Evolutionary conservation across 2,113 vertebrate species (phyloP), one percentile per base, ranked within the genome.

Genomic region (Paramormyrops kingsleyae): DNA sequence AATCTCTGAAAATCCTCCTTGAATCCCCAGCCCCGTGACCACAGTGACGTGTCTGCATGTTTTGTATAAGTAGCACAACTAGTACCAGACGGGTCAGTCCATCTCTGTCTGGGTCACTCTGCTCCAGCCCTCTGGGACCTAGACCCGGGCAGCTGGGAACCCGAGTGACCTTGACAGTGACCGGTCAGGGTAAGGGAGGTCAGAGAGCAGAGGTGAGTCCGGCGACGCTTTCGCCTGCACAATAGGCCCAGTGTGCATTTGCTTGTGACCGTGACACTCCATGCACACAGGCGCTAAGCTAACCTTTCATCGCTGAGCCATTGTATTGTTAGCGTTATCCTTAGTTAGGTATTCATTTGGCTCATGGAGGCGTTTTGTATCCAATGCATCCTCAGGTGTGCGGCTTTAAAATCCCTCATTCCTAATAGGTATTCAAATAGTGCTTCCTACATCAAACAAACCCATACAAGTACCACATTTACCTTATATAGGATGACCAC

Each of bases 81-180:
- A 39, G 66, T 15, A 52, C 21, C 47, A 49, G 44, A 84, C 83
- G 31, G 74, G 70, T 53, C 35, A 83, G 77, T 84, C 50, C 24
- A 6, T 83, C 50, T n/a, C 77, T 17, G 87, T 70, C 87, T 83
- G 77, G 77, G 47, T 83, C 70, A 83, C 47, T 44, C 31, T 9
- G 31, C 35, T 42, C 13, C 53, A 44, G 21, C 49, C 88, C 88
- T 31, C 24, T 17, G 77, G 70, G 86, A 74, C 84, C 47, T 10
- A 0, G 27, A 49, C 31, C 4, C 84, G 5, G 27, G 50, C 89
- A 90, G 89, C 84, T 87, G 89, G 85, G 46, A 87, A 27, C 44
- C 89, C n/a, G 19, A 21, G 42, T 90, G 89, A 90, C 89, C 89
- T 90, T 87, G 89, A 87, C 89, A 50, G 47, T 74, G 84, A 52